phyloP scores from a whole-genome alignment of 2,797 vertebrate species.

The Darevskia mixta region DNA sequence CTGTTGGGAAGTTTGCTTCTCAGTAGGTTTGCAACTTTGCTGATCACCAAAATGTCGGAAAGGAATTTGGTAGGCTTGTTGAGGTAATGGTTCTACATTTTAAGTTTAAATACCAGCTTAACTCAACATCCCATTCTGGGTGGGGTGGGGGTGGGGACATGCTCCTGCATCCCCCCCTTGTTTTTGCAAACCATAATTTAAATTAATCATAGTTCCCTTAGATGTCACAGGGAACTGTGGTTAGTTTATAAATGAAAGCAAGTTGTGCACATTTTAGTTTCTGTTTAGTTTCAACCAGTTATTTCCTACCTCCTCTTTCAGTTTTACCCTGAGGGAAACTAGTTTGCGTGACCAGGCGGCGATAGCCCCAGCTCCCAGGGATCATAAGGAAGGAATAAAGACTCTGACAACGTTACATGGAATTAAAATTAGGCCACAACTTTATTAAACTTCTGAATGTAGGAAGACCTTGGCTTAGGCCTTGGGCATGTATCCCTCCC shows the following conservation, averaged over 20 bases:
- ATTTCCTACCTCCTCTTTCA: not conserved
- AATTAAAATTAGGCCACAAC: too few species aligned
- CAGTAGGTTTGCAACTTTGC: not conserved
- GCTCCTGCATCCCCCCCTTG: not conserved
- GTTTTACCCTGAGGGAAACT: not conserved
- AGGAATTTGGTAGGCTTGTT: not conserved
- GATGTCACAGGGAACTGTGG: not conserved
- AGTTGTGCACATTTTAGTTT: not conserved
- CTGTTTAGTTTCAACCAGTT: not conserved
- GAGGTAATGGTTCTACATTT: not conserved
- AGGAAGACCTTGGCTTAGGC: too few species aligned
- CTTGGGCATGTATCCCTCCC: too few species aligned
- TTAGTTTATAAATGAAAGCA: not conserved
- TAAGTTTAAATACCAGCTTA: not conserved
- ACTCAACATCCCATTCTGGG: not conserved
- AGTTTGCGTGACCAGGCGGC: not conserved
- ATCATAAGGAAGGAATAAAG: too few species aligned
- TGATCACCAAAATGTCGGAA: not conserved
- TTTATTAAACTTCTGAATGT: too few species aligned
- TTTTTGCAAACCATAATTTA: not conserved
- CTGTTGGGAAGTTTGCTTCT: too few species aligned
- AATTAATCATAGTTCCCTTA: not conserved
- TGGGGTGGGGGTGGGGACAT: not conserved
- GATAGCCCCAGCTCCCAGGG: too few species aligned
- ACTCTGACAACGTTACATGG: too few species aligned